These are phyloP conservation scores for Rhizomys pruinosus DNA, from an alignment of 2,113 vertebrate genomes.

Conservation along the genomic window DNA sequence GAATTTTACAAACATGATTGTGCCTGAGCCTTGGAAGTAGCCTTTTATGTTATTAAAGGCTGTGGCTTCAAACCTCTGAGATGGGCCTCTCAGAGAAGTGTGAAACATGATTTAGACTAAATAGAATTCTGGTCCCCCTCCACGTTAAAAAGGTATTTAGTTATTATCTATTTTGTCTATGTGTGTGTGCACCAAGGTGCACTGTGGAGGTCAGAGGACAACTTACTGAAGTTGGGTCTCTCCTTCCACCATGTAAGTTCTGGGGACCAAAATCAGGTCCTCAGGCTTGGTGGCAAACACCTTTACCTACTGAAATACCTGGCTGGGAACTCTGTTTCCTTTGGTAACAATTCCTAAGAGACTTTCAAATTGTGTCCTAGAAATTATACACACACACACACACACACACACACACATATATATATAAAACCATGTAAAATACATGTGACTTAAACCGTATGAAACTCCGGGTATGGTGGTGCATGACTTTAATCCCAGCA, in stretches of 20 bases:
- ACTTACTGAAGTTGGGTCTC: not conserved
- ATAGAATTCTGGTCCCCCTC: not conserved
- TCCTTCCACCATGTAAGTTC: not conserved
- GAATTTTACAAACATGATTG: not conserved
- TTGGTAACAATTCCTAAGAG: conserved; percentile 16
- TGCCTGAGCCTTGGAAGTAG: conserved; percentile 1
- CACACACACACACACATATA: not conserved
- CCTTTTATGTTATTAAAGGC: not conserved
- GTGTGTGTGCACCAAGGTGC: not conserved
- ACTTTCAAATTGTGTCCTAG: not conserved
- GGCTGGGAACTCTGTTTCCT: not conserved
- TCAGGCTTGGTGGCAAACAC: not conserved
- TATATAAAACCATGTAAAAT: too few species aligned
- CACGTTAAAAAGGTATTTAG: not conserved
- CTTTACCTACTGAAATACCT: not conserved
- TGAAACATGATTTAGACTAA: conserved; percentile 27
- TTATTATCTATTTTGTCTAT: not conserved
- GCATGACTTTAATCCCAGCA: too few species aligned
- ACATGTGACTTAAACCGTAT: not conserved
- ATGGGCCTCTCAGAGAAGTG: conserved; percentile 6
- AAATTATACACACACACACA: not conserved
- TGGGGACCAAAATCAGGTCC: not conserved
- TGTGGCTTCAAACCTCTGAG: conserved; percentile 14
- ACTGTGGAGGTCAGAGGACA: not conserved
- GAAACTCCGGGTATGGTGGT: too few species aligned